A percentile compares a stretch with the other conserved stretches of the same genome.
phyloP scores from a whole-genome alignment of 92 coral and sea anemone genomes.

The Palythoa caribaeorum region DNA sequence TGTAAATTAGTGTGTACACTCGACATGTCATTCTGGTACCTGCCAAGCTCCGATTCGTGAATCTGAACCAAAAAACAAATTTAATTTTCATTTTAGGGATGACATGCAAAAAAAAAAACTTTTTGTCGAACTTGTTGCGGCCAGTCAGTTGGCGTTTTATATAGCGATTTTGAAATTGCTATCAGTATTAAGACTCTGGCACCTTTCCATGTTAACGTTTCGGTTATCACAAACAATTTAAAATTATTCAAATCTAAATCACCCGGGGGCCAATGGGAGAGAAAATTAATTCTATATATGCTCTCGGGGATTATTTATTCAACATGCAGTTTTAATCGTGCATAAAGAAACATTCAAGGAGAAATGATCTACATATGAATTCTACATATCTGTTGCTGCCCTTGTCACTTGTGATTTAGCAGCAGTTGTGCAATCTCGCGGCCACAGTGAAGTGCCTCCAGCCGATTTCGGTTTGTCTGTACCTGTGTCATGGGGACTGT shows the following conservation, averaged over 20 bases:
- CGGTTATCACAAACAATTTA: neutral
- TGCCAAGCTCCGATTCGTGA: no score
- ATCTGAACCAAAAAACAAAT: no score
- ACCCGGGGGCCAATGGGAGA: slow-evolving; percentile 19
- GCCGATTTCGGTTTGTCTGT: neutral
- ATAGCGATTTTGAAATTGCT: neutral
- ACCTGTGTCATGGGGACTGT: slow-evolving; percentile 65
- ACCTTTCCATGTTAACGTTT: slow-evolving; percentile 9
- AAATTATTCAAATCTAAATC: neutral
- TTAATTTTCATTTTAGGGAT: no score
- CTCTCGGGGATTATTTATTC: slow-evolving; percentile 1
- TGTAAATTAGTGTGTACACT: neutral
- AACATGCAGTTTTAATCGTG: neutral
- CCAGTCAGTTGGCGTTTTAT: neutral
- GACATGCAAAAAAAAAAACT: neutral
- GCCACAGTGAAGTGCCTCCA: neutral
- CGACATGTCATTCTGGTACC: no score
- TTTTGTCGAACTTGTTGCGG: neutral
- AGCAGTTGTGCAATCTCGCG: neutral
- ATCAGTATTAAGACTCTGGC: slow-evolving; percentile 26
- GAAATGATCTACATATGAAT: neutral
- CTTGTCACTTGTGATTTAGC: neutral
- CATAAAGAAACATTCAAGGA: neutral
- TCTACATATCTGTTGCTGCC: neutral
- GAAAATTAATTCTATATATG: neutral